Conservation (phyloP, 1,140 invertebrate species). For the Aphelenchoides fujianensis region DNA sequence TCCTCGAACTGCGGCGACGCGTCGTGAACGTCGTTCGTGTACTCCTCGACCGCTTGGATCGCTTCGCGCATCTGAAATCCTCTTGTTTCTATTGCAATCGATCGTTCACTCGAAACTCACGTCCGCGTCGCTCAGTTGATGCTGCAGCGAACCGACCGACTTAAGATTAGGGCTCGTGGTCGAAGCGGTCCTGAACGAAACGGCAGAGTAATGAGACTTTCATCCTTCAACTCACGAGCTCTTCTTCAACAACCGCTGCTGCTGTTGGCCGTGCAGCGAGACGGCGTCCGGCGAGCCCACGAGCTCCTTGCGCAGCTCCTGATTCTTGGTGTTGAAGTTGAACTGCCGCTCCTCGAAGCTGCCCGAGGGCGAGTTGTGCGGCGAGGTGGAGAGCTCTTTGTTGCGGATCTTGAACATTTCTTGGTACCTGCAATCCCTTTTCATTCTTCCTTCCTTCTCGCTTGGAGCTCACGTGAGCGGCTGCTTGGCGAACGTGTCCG, state of each 20-base stretch:
- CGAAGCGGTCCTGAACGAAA: conserved; percentile 23
- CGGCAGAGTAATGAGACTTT: neutral
- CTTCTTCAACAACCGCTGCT: conserved; percentile 26
- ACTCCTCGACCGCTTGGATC: conserved; percentile 1
- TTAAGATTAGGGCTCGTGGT: conserved; percentile 21
- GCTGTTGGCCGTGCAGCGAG: conserved; percentile 18
- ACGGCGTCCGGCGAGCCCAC: conserved; percentile 14
- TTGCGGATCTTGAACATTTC: conserved; percentile 55
- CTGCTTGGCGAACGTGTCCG: conserved; percentile 58
- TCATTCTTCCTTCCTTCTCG: conserved; percentile 8
- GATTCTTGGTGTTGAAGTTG: conserved; percentile 27
- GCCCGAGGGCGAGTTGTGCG: conserved; percentile 47
- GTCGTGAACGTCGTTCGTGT: conserved; percentile 13
- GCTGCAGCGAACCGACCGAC: conserved; percentile 11
- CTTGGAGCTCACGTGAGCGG: conserved; percentile 43
- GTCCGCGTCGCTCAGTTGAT: conserved; percentile 16
- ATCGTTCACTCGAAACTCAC: neutral
- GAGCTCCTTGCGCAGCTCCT: neutral
- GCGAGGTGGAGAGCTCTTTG: conserved; percentile 42
- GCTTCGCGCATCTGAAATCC: neutral
- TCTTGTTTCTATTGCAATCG: conserved; percentile 7
- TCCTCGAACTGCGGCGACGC: conserved; percentile 18
- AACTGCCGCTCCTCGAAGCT: conserved; percentile 50
- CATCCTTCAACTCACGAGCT: conserved; percentile 27
- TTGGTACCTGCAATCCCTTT: conserved; percentile 44